A percentile compares a stretch with the other conserved stretches of the same genome.
phyloP scores from a whole-genome alignment of 2,797 vertebrate species.

The Sparidentex hasta region DNA sequence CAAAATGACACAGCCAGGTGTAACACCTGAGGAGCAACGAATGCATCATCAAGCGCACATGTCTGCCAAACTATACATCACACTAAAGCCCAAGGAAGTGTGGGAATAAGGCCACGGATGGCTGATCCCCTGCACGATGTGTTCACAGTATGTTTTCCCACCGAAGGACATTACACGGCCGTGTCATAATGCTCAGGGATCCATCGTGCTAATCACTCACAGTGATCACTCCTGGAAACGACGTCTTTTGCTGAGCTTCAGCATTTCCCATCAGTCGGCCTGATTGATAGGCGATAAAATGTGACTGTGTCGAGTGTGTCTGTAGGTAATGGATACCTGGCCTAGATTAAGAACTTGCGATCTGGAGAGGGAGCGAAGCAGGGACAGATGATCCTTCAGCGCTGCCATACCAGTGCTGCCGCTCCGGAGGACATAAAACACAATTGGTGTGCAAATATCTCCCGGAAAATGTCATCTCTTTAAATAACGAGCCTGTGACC shows the following conservation, averaged over 20 bases:
- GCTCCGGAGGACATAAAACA: constrained; percentile 65
- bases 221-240: constrained; percentile 61
- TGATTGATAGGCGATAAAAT: constrained; percentile 74
- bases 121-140: constrained; percentile 61
- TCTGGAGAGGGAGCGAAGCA: constrained; percentile 59
- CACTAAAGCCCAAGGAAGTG: constrained; percentile 20
- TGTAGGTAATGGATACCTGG: constrained; percentile 70
- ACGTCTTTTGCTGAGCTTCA: constrained; percentile 37
- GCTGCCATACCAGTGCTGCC: constrained; percentile 32
- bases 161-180: constrained; percentile 51
- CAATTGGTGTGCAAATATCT: constrained; percentile 76
- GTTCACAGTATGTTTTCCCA: constrained; percentile 56
- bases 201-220: constrained; percentile 64
- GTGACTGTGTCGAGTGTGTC: constrained; percentile 66
- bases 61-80: constrained; percentile 62
- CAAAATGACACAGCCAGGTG: constrained; percentile 58
- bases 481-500: constrained; percentile 58
- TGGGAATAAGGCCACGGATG: constrained; percentile 38
- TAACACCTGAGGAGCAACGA: constrained; percentile 72
- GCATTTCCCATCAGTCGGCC: constrained; percentile 40
- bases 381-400: constrained; percentile 62
- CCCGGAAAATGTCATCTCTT: constrained; percentile 63
- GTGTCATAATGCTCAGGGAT: constrained; percentile 47
- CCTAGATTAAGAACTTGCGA: constrained; percentile 71
- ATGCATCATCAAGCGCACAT: constrained; percentile 54